A percentile compares a stretch with the other conserved stretches of the same genome.
phyloP scores from a whole-genome alignment of 2,113 vertebrate genomes.

The Myocastor coypus region DNA sequence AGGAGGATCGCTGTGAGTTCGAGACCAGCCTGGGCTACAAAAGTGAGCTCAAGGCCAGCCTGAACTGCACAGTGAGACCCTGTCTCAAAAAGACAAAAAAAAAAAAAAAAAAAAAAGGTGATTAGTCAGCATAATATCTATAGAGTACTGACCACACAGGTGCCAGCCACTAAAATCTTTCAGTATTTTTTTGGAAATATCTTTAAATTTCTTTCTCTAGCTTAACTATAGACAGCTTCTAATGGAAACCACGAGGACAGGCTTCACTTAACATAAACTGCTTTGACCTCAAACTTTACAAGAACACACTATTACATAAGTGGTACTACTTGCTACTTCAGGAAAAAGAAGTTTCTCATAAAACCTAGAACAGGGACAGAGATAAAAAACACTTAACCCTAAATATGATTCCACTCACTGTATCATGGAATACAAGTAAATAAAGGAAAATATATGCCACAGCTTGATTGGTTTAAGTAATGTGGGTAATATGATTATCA shows the following conservation, averaged over 20 bases:
- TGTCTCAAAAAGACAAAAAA: too few relatives aligned
- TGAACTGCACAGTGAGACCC: too few relatives aligned
- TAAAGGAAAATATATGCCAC: conserved; percentile 37
- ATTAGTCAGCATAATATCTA: background rate
- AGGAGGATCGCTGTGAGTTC: too few relatives aligned
- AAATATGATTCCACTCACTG: background rate
- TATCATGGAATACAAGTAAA: conserved; percentile 15
- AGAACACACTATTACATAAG: background rate
- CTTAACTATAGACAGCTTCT: conserved; percentile 1
- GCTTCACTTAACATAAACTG: conserved; percentile 9
- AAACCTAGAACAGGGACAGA: background rate
- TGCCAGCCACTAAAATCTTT: conserved; percentile 10
- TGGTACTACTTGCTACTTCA: background rate
- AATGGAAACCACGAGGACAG: background rate
- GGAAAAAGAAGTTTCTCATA: conserved; percentile 19
- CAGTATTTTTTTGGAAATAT: conserved; percentile 18
- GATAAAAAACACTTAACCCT: background rate
- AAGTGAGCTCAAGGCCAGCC: too few relatives aligned
- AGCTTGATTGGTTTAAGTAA: conserved; percentile 24
- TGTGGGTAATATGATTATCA: conserved; percentile 1
- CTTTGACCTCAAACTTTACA: background rate
- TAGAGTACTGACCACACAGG: background rate
- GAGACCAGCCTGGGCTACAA: too few relatives aligned
- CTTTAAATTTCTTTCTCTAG: conserved; percentile 5
- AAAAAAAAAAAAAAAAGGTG: conserved; percentile 4